phyloP scores from a whole-genome alignment of 2,113 vertebrate species.

The Aptenodytes forsteri region DNA sequence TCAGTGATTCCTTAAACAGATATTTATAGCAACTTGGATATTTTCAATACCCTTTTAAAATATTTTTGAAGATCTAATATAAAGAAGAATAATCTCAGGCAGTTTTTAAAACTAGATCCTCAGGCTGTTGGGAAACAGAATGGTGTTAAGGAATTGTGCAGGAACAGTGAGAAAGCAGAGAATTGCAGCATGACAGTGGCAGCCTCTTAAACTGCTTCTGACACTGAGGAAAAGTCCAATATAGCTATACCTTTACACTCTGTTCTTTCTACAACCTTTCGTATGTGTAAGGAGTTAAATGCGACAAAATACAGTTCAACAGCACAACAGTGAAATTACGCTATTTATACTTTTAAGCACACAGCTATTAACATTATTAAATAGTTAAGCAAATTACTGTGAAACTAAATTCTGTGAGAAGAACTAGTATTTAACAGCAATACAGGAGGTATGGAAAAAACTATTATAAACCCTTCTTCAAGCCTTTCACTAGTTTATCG shows the following conservation, averaged over 20 bases:
- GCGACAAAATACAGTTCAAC: not conserved
- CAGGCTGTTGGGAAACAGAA: not conserved
- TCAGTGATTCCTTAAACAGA: not conserved
- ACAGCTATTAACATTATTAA: not conserved
- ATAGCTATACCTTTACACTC: not conserved
- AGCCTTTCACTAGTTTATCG: not conserved
- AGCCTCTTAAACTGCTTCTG: not conserved
- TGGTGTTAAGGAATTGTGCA: not conserved
- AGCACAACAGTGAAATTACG: not conserved
- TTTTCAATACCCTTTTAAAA: not conserved
- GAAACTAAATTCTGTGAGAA: not conserved
- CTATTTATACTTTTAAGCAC: not conserved
- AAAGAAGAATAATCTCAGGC: not conserved
- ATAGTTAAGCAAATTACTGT: not conserved
- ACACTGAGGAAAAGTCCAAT: not conserved
- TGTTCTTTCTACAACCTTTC: not conserved
- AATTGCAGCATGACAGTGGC: not conserved
- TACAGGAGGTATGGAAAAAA: not conserved
- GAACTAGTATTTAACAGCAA: not conserved
- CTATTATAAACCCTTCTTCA: not conserved
- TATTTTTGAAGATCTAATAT: not conserved
- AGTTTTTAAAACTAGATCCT: not conserved
- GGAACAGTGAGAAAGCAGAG: not conserved
- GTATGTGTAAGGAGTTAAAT: not conserved
- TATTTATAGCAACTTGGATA: not conserved